phyloP scores from a whole-genome alignment of 2,888 invertebrate genomes.

The Yponomeuta sedellus region DNA sequence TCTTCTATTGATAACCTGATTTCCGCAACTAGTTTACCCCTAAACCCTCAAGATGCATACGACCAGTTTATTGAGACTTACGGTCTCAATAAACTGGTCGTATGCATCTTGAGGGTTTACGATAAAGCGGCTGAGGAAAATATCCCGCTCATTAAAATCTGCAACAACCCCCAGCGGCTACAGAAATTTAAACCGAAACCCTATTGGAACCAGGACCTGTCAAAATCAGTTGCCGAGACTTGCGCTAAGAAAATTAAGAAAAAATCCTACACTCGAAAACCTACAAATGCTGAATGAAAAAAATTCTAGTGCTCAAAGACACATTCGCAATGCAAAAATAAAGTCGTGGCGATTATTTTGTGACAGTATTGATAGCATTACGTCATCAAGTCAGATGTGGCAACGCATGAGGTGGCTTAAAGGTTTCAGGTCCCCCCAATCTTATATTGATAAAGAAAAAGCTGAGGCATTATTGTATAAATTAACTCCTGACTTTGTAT shows the following conservation, averaged over 20 bases:
- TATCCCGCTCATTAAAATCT: conserved; percentile 20
- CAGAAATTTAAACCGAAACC: conserved; percentile 25
- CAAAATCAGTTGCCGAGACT: conserved; percentile 23
- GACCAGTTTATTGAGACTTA: neutral
- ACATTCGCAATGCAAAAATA: conserved; percentile 19
- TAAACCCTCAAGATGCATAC: conserved; percentile 10
- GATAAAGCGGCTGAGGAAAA: conserved; percentile 18
- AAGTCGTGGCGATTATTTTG: conserved; percentile 24
- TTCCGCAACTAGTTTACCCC: neutral
- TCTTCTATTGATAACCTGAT: neutral
- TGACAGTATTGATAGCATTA: conserved; percentile 18
- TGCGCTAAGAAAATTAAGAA: conserved; percentile 19
- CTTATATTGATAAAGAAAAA: conserved; percentile 17
- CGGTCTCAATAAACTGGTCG: conserved; percentile 2
- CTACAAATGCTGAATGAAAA: conserved; percentile 11
- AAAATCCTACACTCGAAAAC: conserved; percentile 19
- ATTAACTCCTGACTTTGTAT: conserved; percentile 19
- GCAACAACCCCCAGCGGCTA: conserved; percentile 18
- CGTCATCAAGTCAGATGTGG: conserved; percentile 23
- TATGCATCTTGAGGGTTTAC: conserved; percentile 11
- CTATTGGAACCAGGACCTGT: too few relatives aligned
- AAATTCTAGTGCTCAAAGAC: conserved; percentile 17
- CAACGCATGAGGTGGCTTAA: conserved; percentile 24
- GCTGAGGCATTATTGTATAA: conserved; percentile 16
- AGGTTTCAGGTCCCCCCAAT: neutral